Percentiles rank a stretch among this genome's conserved stretches.
Conservation (phyloP, 2,888 invertebrate genomes). For the Melieria omissa region DNA sequence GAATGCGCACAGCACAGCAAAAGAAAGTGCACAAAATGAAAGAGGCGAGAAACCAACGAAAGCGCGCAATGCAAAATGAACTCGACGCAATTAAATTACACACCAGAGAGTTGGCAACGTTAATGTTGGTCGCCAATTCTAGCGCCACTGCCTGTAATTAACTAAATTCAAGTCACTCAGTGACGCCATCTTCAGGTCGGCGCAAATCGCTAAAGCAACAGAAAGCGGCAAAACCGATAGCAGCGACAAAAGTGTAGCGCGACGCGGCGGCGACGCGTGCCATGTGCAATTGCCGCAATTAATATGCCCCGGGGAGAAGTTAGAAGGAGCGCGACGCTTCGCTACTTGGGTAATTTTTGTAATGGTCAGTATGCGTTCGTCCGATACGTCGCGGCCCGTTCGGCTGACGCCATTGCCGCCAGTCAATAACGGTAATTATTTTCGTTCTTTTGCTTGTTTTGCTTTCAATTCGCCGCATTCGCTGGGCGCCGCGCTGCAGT, state of each 20-base stretch:
- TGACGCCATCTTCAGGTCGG: slow-evolving; percentile 14
- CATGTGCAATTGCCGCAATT: slow-evolving; percentile 26
- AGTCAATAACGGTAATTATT: slow-evolving; percentile 2
- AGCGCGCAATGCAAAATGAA: neutral
- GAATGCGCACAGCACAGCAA: neutral
- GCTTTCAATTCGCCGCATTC: neutral
- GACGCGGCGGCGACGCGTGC: slow-evolving; percentile 7
- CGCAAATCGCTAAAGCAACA: slow-evolving; percentile 14
- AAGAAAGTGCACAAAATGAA: neutral
- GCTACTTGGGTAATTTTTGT: slow-evolving; percentile 32
- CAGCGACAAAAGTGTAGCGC: too few relatives aligned
- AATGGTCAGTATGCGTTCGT: slow-evolving; percentile 24
- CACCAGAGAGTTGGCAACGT: slow-evolving; percentile 32
- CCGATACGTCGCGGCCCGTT: neutral
- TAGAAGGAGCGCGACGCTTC: slow-evolving; percentile 3
- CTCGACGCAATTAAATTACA: slow-evolving; percentile 23
- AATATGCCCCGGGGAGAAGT: slow-evolving; percentile 14
- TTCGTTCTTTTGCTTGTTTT: neutral
- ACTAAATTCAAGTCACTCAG: slow-evolving; percentile 30
- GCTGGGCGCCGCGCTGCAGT: too few relatives aligned
- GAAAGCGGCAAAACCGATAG: too few relatives aligned
- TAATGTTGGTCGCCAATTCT: slow-evolving; percentile 15
- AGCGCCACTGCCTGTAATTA: slow-evolving; percentile 28
- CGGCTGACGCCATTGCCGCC: too few relatives aligned
- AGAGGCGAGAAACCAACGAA: neutral